phyloP scores from a whole-genome alignment of 2,797 vertebrate species.

The Sylvilagus floridanus region DNA sequence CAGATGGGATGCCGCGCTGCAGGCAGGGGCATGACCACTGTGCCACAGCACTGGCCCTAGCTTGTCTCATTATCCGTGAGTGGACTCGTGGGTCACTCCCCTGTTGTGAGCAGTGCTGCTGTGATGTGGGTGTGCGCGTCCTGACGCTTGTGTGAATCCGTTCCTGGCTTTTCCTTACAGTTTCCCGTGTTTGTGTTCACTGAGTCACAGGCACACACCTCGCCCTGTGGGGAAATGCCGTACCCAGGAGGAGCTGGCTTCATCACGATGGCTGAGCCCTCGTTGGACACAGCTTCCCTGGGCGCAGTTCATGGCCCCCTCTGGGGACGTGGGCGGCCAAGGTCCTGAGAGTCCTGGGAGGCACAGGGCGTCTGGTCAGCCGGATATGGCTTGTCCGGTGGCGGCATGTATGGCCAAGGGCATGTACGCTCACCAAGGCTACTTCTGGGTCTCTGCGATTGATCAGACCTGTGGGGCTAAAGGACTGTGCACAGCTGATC shows the following conservation, averaged over 20 bases:
- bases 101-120: neutral
- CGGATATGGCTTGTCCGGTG: neutral
- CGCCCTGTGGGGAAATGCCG: neutral
- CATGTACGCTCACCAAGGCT: neutral
- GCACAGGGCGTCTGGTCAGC: neutral
- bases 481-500: neutral
- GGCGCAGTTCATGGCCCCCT: neutral
- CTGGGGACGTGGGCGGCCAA: neutral
- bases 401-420: neutral
- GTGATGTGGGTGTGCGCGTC: neutral
- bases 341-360: neutral
- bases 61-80: accelerated
- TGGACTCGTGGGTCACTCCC: neutral
- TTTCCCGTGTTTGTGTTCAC: neutral
- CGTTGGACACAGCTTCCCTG: neutral
- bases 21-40: no score
- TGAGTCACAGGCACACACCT: neutral
- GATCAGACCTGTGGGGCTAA: neutral
- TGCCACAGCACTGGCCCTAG: no score
- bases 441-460: neutral
- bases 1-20: no score
- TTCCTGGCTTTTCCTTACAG: neutral
- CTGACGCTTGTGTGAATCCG: neutral
- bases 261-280: no score
- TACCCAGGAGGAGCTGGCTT: neutral